Evolutionary conservation across 2,113 vertebrate genomes (phyloP).

Genomic region (Nothoprocta perdicaria): DNA sequence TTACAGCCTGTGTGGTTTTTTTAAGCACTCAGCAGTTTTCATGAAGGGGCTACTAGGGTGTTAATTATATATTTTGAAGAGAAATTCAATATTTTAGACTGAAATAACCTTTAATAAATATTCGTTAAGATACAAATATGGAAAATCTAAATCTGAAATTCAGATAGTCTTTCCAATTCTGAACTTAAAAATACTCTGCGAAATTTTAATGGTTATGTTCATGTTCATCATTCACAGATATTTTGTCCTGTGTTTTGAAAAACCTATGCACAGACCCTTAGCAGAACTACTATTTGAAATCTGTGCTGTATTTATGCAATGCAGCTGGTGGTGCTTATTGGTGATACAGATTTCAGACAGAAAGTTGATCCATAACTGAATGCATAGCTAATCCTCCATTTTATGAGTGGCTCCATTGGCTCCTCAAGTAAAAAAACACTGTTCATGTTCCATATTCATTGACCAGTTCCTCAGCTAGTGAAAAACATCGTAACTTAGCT

Average conservation of each 20-base stretch:
- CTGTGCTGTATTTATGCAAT: not conserved
- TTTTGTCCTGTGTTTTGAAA: not conserved
- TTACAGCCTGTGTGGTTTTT: not conserved
- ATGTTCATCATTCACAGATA: not conserved
- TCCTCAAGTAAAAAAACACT: not conserved
- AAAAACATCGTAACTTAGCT: not conserved
- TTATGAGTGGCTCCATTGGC: not conserved
- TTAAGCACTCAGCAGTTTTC: not conserved
- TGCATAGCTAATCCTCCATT: not conserved
- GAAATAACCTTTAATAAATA: not conserved
- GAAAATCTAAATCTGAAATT: not conserved
- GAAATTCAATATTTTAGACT: not conserved
- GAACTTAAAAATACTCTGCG: not conserved
- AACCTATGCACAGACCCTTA: not conserved
- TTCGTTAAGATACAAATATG: not conserved
- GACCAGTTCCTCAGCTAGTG: not conserved
- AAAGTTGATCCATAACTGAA: not conserved
- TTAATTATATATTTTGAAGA: not conserved
- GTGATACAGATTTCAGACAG: not conserved
- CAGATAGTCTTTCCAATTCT: not conserved
- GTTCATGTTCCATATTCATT: not conserved
- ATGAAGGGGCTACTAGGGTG: not conserved
- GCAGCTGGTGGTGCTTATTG: not conserved
- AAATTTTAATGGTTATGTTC: not conserved
- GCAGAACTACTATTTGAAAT: not conserved